Percentiles rank a stretch among this genome's conserved stretches.
These are phyloP conservation scores for Acromyrmex echinatior DNA, from an alignment of 1,140 invertebrate genomes.

Conservation along the genomic window DNA sequence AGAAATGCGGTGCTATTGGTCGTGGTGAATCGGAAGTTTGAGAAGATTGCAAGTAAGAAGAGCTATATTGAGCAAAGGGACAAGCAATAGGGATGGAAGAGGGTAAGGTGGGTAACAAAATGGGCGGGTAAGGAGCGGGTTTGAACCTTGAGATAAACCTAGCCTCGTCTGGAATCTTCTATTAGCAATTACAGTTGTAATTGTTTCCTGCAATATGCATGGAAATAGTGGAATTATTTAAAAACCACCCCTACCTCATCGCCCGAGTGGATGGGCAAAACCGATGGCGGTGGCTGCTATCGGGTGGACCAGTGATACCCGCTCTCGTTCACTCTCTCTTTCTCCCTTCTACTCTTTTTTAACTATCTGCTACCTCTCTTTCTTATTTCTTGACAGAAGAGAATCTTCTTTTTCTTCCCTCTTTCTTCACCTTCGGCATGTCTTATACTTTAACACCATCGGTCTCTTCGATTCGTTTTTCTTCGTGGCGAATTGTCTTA, in stretches of 20 bases:
- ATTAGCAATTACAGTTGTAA: conserved; percentile 87
- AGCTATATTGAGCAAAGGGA: conserved; percentile 55
- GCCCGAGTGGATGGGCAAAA: conserved; percentile 32
- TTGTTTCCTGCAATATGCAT: conserved; percentile 87
- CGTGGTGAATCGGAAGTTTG: conserved; percentile 52
- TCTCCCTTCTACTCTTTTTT: conserved; percentile 29
- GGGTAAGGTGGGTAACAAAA: conserved; percentile 60
- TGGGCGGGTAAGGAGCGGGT: conserved; percentile 74
- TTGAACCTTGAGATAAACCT: conserved; percentile 84
- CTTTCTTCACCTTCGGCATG: conserved; percentile 58
- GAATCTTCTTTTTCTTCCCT: conserved; percentile 69
- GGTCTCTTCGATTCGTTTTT: conserved; percentile 65
- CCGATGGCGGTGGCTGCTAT: conserved; percentile 48
- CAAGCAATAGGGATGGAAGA: conserved; percentile 21
- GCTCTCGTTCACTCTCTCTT: conserved; percentile 31
- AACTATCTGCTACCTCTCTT: conserved; percentile 45
- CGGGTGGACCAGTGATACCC: conserved; percentile 73
- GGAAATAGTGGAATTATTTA: conserved; percentile 87
- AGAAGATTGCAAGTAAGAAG: conserved; percentile 62
- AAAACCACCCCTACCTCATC: conserved; percentile 82
- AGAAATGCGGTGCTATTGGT: conserved; percentile 35
- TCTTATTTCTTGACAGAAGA: conserved; percentile 63
- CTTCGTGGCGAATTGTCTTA: conserved; percentile 60
- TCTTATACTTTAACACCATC: conserved; percentile 65
- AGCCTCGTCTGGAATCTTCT: conserved; percentile 86